Percentiles rank a stretch among this genome's conserved stretches.
Evolutionary conservation across 2,888 invertebrate genomes (phyloP).

Genomic region (Strigamia transsilvanica): DNA sequence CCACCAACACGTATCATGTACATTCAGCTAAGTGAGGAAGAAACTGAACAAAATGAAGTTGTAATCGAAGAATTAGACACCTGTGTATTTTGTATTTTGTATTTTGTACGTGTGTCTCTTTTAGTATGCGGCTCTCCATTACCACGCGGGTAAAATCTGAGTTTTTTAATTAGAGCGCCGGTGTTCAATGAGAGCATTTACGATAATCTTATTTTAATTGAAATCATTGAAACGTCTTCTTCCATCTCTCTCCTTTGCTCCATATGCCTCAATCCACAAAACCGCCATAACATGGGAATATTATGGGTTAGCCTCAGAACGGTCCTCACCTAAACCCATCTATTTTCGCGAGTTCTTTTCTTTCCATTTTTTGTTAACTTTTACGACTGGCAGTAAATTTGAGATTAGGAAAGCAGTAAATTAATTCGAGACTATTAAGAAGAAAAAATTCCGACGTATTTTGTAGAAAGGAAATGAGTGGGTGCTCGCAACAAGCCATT

Average conservation of each 20-base stretch:
- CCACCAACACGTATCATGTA: too few relatives aligned
- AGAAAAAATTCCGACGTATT: slow-evolving; percentile 40
- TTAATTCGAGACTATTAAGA: slow-evolving; percentile 48
- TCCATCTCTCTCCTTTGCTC: neutral
- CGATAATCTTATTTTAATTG: slow-evolving; percentile 32
- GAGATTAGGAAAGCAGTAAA: slow-evolving; percentile 46
- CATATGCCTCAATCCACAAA: slow-evolving; percentile 6
- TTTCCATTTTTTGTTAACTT: slow-evolving; percentile 42
- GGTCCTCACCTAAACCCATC: slow-evolving; percentile 19
- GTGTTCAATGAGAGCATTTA: too few relatives aligned
- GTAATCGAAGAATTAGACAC: too few relatives aligned
- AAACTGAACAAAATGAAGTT: too few relatives aligned
- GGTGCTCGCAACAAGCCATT: slow-evolving; percentile 47
- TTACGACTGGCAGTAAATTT: slow-evolving; percentile 43
- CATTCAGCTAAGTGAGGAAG: too few relatives aligned
- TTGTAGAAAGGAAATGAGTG: slow-evolving; percentile 49
- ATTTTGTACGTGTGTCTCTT: too few relatives aligned
- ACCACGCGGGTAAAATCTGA: too few relatives aligned
- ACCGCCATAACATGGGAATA: slow-evolving; percentile 35
- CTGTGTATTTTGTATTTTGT: too few relatives aligned
- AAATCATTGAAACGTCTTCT: slow-evolving; percentile 25
- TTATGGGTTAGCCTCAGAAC: slow-evolving; percentile 44
- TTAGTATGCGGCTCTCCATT: too few relatives aligned
- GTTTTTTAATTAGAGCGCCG: too few relatives aligned
- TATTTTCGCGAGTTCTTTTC: slow-evolving; percentile 13